phyloP scores from a whole-genome alignment of 1,140 invertebrate species.

The Diorhabda elongata region DNA sequence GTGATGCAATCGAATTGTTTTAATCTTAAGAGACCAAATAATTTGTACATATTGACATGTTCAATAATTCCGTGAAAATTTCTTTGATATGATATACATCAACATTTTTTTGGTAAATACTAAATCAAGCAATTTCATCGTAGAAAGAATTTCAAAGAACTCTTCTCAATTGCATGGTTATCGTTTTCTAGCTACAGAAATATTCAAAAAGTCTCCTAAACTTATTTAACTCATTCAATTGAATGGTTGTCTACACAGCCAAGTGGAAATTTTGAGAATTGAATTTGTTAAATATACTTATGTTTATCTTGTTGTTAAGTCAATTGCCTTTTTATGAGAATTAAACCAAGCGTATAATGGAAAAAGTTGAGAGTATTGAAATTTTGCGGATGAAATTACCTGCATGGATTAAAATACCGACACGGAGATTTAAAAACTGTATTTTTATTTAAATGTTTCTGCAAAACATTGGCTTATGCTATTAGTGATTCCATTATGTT shows the following conservation, averaged over 20 bases:
- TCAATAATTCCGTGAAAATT: too few species aligned
- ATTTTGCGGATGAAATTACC: neutral
- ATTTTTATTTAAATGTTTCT: neutral
- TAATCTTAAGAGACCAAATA: too few species aligned
- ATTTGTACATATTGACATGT: too few species aligned
- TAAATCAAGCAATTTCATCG: too few species aligned
- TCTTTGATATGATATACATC: too few species aligned
- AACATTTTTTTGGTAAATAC: too few species aligned
- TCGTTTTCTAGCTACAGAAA: neutral
- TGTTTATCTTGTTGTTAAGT: neutral
- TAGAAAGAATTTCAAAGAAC: too few species aligned
- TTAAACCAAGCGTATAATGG: neutral
- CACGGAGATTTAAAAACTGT: conserved; percentile 2
- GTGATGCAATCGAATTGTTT: too few species aligned
- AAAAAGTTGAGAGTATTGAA: neutral
- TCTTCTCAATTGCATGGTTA: too few species aligned
- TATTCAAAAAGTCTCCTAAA: neutral
- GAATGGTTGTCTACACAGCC: neutral
- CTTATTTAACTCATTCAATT: neutral
- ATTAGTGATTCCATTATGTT: too few species aligned
- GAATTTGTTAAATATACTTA: neutral
- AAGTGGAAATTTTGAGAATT: neutral
- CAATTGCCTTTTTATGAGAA: neutral
- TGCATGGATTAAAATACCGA: neutral
- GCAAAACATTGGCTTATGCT: too few species aligned